Conservation (phyloP, 2,113 vertebrate genomes). For the Glareola pratincola region DNA sequence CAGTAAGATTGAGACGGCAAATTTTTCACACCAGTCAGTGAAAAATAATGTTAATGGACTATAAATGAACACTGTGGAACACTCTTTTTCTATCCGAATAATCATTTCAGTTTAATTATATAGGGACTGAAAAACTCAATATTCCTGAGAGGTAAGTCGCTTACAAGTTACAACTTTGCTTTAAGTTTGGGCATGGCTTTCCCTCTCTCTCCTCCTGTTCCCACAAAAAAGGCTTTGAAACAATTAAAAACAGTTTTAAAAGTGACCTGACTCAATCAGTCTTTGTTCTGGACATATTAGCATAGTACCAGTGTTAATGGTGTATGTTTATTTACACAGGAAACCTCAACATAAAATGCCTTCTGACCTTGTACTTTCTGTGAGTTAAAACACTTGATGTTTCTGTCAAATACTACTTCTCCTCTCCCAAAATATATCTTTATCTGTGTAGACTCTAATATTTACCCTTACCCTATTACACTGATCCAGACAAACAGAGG, state of each 20-base stretch:
- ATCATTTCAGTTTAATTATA: neutral
- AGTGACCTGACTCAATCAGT: neutral
- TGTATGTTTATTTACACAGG: neutral
- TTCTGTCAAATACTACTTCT: neutral
- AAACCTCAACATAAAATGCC: neutral
- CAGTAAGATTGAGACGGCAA: neutral
- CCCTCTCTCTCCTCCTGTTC: neutral
- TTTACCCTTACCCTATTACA: neutral
- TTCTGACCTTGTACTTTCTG: neutral
- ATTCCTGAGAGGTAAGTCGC: neutral
- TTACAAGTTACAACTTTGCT: neutral
- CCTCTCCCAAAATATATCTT: neutral
- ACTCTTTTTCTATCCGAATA: neutral
- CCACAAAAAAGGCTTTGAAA: neutral
- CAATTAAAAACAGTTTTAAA: neutral
- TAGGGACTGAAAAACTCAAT: neutral
- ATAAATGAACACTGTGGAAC: neutral
- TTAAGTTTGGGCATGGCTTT: neutral
- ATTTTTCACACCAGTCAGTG: neutral
- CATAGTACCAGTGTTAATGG: neutral
- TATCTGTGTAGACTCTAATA: neutral
- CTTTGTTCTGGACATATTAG: neutral
- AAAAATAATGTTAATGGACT: neutral
- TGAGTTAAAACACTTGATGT: neutral
- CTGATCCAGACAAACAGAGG: neutral